Evolutionary conservation across 2,888 invertebrate species (phyloP).

Genomic region (Marronus borbonicus): DNA sequence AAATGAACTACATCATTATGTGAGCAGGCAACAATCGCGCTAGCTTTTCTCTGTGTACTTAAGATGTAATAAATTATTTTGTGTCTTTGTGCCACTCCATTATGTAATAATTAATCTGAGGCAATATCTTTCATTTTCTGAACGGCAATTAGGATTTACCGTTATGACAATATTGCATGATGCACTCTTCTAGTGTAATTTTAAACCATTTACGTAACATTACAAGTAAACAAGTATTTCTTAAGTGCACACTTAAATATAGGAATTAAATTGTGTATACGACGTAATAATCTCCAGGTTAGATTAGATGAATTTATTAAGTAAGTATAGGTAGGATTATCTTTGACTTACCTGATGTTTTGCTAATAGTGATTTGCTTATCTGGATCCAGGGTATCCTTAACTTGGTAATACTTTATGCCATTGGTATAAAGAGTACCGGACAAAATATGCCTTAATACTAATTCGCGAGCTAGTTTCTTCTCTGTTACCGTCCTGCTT

Average conservation of each 20-base stretch:
- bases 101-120: constrained; percentile 15
- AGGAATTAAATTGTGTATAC: neutral
- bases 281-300: too few relatives aligned
- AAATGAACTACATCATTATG: constrained; percentile 13
- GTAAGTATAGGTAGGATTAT: neutral
- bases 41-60: neutral
- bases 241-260: neutral
- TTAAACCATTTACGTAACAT: neutral
- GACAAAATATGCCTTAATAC: constrained; percentile 84
- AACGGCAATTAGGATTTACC: constrained; percentile 6
- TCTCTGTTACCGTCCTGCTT: constrained; percentile 76
- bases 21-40: neutral
- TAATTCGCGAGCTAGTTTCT: constrained; percentile 80
- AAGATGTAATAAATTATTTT: constrained; percentile 7
- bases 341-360: constrained; percentile 78
- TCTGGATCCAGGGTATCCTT: constrained; percentile 84
- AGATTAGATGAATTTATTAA: too few relatives aligned
- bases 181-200: neutral
- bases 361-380: constrained; percentile 85
- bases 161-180: constrained; percentile 19
- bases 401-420: constrained; percentile 90
- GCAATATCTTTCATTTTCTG: neutral
- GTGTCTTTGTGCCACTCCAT: neutral
- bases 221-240: neutral
- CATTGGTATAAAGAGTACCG: constrained; percentile 87